Conservation (phyloP, 2,113 vertebrate species). For the Pomatorhinus ruficollis region DNA sequence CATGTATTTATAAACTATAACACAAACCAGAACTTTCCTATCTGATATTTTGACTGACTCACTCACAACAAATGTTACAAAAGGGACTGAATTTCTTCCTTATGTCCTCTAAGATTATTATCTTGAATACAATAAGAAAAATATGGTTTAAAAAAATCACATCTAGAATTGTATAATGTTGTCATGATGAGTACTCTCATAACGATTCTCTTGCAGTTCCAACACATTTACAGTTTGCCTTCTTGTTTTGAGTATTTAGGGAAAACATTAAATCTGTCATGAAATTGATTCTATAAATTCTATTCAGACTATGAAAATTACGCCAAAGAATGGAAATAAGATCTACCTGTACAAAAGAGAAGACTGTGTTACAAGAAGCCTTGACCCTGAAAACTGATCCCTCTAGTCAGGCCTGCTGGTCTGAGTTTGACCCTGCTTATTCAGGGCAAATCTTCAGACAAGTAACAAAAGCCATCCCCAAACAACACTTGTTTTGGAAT, state of each 20-base stretch:
- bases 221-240: background rate
- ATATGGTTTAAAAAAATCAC: background rate
- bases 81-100: conserved; percentile 40
- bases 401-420: background rate
- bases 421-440: background rate
- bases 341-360: background rate
- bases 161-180: background rate
- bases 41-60: conserved; percentile 52
- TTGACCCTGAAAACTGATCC: background rate
- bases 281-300: background rate
- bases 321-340: background rate
- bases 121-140: background rate
- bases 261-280: background rate
- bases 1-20: conserved; percentile 32
- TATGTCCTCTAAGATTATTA: conserved; percentile 29
- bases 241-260: background rate
- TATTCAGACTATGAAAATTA: background rate
- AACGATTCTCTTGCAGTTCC: background rate
- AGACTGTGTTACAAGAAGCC: background rate
- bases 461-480: background rate
- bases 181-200: background rate
- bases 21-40: conserved; percentile 9
- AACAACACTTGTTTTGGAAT: background rate
- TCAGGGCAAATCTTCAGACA: background rate
- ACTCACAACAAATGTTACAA: conserved; percentile 29